Base-by-base conservation (phyloP, 1,140 invertebrate genomes). In the Sarcophaga peregrina region DNA sequence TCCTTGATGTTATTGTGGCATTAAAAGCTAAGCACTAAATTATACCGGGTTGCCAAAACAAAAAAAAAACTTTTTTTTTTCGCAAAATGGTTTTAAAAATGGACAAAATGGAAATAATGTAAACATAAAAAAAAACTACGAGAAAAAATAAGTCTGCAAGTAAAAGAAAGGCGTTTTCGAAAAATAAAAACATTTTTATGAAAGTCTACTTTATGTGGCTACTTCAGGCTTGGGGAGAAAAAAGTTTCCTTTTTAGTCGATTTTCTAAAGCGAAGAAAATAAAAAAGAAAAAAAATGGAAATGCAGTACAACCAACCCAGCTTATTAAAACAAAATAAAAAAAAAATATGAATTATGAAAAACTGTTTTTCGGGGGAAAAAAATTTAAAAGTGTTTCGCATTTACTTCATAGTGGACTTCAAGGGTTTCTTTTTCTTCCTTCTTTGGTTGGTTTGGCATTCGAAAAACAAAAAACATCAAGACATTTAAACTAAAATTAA, bases 11-110 rank as follows among this genome's bases (percentile, higher is more conserved):
- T 76, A 76, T 76, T 76, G 75, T 76, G 75, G 75, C 75, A 76
- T 76, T 76, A 76, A 76, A 76, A 76, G 75, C 50, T 76, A 76
- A 76, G 75, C 75, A 76, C 75, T 76, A 76, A 76, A 76, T 76
- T 76, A 76, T 76, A 76, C 48, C n/a, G n/a, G n/a, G n/a, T n/a
- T n/a, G n/a, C n/a, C n/a, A 10, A 54, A 54, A 15, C 15, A 54
- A 48, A 76, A 76, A 46, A 76, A 76, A 76, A 47, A 48, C 48
- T n/a, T n/a, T n/a, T n/a, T n/a, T n/a, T n/a, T n/a, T n/a, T n/a
- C n/a, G n/a, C n/a, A n/a, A n/a, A n/a, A n/a, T n/a, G n/a, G n/a
- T n/a, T n/a, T n/a, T n/a, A n/a, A n/a, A n/a, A n/a, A n/a, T n/a
- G n/a, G n/a, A n/a, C n/a, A n/a, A n/a, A n/a, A n/a, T n/a, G n/a